Conservation (phyloP, 2,888 invertebrate genomes). For the Tachina grossa region DNA sequence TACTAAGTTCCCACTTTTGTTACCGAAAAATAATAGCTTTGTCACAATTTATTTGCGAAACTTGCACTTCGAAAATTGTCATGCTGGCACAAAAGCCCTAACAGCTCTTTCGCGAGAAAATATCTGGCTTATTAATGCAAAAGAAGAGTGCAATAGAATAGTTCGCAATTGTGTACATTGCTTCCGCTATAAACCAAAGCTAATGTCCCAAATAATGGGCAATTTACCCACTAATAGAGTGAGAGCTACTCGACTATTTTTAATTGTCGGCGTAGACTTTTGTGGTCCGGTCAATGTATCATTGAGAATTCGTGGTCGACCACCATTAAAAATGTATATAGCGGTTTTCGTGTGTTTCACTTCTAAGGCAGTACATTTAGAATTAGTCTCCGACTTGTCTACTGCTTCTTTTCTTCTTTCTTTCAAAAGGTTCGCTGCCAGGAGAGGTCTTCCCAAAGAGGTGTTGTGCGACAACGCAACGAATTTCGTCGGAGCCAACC, state of each 20-base stretch:
- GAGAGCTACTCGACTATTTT: not conserved
- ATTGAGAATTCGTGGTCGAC: not conserved
- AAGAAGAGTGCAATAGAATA: not conserved
- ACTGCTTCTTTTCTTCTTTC: not conserved
- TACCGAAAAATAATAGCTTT: not conserved
- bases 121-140: not conserved
- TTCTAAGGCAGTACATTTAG: not conserved
- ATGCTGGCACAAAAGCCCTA: not conserved
- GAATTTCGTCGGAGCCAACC: too few relatives aligned
- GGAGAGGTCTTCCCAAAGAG: too few relatives aligned
- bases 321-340: slow-evolving; percentile 14
- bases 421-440: too few relatives aligned
- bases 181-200: not conserved
- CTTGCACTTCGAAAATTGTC: not conserved
- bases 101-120: not conserved
- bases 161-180: not conserved
- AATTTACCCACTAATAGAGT: not conserved
- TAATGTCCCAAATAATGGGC: not conserved
- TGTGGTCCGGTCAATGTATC: slow-evolving; percentile 1
- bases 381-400: slow-evolving; percentile 25
- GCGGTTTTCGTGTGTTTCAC: not conserved
- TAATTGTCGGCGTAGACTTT: slow-evolving; percentile 10
- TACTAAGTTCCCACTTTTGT: slow-evolving; percentile 3
- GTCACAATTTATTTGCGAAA: not conserved
- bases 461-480: too few relatives aligned